Base-by-base conservation (phyloP, 2,888 invertebrate genomes). In the Odontomyia ornata region DNA sequence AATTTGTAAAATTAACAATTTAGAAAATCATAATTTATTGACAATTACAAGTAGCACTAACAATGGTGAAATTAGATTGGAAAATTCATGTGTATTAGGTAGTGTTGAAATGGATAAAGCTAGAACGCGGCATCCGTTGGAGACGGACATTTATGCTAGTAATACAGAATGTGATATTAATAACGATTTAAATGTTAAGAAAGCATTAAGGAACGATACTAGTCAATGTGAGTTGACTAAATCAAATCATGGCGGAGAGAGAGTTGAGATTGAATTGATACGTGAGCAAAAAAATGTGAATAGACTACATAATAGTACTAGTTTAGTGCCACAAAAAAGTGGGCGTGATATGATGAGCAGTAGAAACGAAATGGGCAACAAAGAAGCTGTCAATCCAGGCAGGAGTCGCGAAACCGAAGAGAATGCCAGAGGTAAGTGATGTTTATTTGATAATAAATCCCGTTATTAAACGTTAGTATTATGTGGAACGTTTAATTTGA, bases 1-100 rank as follows among this genome's bases (percentile, higher is more conserved):
- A 65, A 77, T 77, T 36, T 76, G 46, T 60, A 79, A 76, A 77
- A 77, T 77, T 46, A 78, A 79, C 64, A 52, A 57, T 56, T 27
- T 71, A 1, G 79, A 78, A 28, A 56, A 72, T 36, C 56, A 60
- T 36, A 57, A 69, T 36, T 5, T 36, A 9, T 36, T 9, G 36
- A 9, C 36, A 69, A 47, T 43, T 13, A 9, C 36, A 69, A 47
- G 25, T 13, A 47, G 46, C 23, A 18, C 11, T 43, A 65, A 43
- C 43, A 60, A 15, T n/a, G 21, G 27, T 21, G 36, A 47, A 3
- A 60, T 65, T 27, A 25, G 11, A 25, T 25, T 23, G 25, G 25
- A 25, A 21, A 18, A 23, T 15, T 23, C 60, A 23, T 23, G 18
- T 18, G 52, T 18, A 4, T 52, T 52, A 52, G 52, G 47, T 25